These are phyloP conservation scores for Megaceryle maxima DNA, from an alignment of 2,113 vertebrate genomes.

Conservation along the genomic window DNA sequence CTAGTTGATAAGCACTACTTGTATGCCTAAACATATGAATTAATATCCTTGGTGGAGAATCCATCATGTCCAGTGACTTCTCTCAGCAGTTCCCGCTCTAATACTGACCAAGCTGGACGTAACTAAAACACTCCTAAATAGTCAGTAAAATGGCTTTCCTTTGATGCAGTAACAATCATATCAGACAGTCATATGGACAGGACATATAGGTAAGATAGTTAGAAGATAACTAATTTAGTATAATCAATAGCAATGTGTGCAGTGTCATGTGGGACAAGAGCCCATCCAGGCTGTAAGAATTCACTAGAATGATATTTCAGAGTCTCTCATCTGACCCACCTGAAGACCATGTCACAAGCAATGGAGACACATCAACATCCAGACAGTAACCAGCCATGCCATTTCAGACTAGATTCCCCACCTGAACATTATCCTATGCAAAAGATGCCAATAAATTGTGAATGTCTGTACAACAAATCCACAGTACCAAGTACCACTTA, in stretches of 20 bases:
- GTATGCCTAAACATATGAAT: background rate
- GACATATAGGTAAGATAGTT: background rate
- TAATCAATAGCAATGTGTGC: background rate
- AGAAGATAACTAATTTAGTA: background rate
- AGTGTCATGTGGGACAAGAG: background rate
- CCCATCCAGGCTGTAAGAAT: background rate
- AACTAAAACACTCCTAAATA: background rate
- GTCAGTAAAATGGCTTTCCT: background rate
- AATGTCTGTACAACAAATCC: background rate
- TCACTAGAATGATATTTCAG: background rate
- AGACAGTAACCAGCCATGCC: background rate
- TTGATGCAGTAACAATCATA: background rate
- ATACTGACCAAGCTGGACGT: background rate
- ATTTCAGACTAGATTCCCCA: background rate
- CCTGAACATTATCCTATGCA: background rate
- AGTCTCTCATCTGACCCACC: background rate
- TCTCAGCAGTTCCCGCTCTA: background rate
- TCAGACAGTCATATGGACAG: background rate
- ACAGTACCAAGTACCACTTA: background rate
- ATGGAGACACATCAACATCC: background rate
- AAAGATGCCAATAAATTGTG: background rate
- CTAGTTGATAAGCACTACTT: background rate
- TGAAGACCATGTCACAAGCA: background rate
- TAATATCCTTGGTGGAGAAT: slow-evolving; percentile 2
- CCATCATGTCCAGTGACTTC: slow-evolving; percentile 25